phyloP scores from a whole-genome alignment of 2,797 vertebrate species.

The Micromesistius poutassou region DNA sequence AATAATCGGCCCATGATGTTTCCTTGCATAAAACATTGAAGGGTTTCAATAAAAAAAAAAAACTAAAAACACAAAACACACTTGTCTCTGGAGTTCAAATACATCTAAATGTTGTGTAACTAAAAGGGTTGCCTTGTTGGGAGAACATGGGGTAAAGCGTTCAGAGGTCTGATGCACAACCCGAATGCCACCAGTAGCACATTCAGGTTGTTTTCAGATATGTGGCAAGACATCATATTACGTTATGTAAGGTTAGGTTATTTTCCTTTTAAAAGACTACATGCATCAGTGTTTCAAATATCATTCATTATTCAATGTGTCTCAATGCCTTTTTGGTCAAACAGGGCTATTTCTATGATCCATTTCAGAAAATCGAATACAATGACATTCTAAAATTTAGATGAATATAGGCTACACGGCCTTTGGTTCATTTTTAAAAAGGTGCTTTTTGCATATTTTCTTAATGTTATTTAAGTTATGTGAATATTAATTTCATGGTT shows the following conservation, averaged over 20 bases:
- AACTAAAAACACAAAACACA: neutral
- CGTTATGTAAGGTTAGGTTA: neutral
- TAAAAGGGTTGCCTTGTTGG: neutral
- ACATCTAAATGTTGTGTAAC: neutral
- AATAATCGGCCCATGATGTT: neutral
- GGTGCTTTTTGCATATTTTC: conserved; percentile 44
- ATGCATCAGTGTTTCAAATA: neutral
- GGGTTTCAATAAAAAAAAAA: neutral
- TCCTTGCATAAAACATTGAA: neutral
- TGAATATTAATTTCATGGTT: conserved; percentile 37
- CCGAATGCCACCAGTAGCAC: neutral
- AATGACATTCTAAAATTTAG: neutral
- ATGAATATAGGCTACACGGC: neutral
- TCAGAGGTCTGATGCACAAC: neutral
- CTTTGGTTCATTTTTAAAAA: neutral
- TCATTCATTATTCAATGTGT: neutral
- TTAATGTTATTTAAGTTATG: conserved; percentile 25
- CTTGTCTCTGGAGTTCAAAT: neutral
- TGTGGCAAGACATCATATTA: neutral
- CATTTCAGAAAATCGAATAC: neutral
- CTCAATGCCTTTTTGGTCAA: neutral
- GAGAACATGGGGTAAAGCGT: neutral
- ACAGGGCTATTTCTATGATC: neutral
- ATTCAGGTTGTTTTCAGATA: conserved; percentile 25
- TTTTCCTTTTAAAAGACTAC: neutral